Percentiles rank a stretch among this genome's conserved stretches.
These are phyloP conservation scores for Cuculus canorus DNA, from an alignment of 2,797 vertebrate species.

Conservation along the genomic window DNA sequence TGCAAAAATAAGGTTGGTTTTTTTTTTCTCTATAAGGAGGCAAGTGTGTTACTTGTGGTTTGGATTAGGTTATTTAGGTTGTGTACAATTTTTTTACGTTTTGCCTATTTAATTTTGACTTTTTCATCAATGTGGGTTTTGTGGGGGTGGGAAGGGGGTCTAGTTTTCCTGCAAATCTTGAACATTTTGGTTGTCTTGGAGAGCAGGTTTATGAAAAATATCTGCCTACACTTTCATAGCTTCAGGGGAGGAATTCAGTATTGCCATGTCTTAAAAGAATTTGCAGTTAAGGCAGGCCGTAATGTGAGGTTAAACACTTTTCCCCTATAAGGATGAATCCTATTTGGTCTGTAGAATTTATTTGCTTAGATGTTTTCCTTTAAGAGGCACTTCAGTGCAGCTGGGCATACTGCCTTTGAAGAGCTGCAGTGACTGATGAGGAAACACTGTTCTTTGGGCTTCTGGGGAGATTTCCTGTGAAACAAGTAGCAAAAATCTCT, in stretches of 20 bases:
- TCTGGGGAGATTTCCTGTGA: background rate
- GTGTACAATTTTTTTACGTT: background rate
- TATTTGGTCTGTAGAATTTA: background rate
- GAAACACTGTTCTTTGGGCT: background rate
- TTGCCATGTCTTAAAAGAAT: background rate
- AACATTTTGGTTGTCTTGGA: constrained; percentile 10
- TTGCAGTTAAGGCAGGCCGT: background rate
- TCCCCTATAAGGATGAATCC: background rate
- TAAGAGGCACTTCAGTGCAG: background rate
- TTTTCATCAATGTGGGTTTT: background rate
- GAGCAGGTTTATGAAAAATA: background rate
- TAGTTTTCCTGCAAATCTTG: background rate
- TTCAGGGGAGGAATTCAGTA: background rate
- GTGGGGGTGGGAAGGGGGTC: background rate
- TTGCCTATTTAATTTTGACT: background rate
- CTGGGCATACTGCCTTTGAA: background rate
- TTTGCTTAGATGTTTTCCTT: background rate
- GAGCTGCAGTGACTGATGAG: background rate
- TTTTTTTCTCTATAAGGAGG: background rate
- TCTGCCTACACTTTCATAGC: background rate
- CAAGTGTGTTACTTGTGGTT: background rate
- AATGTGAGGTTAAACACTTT: background rate
- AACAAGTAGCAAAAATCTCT: fast-evolving
- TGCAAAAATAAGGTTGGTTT: background rate
- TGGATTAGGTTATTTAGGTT: background rate